These are phyloP conservation scores for Cassiopea xamachana DNA, from an alignment of 30 jellyfish, hydroid and myxozoan genomes.

Conservation along the genomic window DNA sequence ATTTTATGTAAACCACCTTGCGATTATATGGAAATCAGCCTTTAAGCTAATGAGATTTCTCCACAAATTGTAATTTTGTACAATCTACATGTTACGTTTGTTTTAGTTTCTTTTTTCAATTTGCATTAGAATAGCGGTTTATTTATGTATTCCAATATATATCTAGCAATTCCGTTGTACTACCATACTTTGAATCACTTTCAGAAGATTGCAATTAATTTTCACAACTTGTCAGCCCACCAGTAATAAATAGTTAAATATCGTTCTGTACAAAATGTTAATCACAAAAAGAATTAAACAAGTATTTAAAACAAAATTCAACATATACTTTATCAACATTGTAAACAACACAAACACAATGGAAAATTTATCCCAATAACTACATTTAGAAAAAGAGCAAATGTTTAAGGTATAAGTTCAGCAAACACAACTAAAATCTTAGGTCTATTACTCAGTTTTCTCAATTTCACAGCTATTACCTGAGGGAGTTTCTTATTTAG, in stretches of 20 bases:
- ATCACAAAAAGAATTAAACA: neutral
- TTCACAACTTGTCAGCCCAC: neutral
- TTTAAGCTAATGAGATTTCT: too few relatives aligned
- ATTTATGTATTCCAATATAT: too few relatives aligned
- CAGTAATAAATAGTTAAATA: neutral
- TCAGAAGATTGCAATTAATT: neutral
- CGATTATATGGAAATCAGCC: too few relatives aligned
- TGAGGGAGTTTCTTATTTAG: too few relatives aligned
- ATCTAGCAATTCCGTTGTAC: too few relatives aligned
- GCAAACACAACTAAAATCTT: neutral
- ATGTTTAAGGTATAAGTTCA: neutral
- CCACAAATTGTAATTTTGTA: too few relatives aligned
- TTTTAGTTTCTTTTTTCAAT: too few relatives aligned
- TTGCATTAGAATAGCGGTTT: too few relatives aligned
- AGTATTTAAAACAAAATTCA: neutral
- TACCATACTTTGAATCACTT: too few relatives aligned
- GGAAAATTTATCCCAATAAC: neutral
- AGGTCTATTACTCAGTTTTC: neutral
- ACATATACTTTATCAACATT: neutral
- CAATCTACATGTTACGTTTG: too few relatives aligned
- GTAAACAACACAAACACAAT: conserved; percentile 4
- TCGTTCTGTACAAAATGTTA: neutral
- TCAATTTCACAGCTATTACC: too few relatives aligned
- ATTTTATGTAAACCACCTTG: too few relatives aligned
- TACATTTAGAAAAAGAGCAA: neutral